Evolutionary conservation across 30 jellyfish, hydroid and myxozoan genomes (phyloP), one percentile per base, ranked within the genome.

Genomic region (Clytia hemisphaerica): DNA sequence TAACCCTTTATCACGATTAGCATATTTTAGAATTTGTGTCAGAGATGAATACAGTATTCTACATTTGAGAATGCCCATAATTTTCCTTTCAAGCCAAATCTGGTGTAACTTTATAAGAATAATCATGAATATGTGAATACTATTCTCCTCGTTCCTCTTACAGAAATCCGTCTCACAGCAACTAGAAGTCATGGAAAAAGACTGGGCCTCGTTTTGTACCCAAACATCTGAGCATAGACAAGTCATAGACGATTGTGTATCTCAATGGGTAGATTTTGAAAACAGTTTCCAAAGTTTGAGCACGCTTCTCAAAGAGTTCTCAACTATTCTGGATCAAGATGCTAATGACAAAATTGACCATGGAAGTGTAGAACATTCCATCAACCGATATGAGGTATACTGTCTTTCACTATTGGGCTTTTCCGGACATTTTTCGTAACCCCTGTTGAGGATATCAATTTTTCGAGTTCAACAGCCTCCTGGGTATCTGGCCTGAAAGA

Each of bases 211-310:
- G 12, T 57, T 57, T 21, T 57, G 70, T 57, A 1, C 70, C 30
- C 45, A 28, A n/a, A 45, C 30, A 22, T 38, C 26, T 21, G 70
- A 57, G 16, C 25, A 38, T 22, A 26, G 35, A 38, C 25, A 15
- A 22, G 7, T 57, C 16, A 21, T 83, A 0, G 92, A 83, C 25
- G 88, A 53, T 3, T 38, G 72, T 44, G 44, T 53, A 4, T 36
- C 45, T 31, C 58, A 51, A 51, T 83, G 94, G 91, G 57, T 53
- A 34, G 80, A 58, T 1, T 83, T 83, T 32, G 73, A 63, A 42
- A 42, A 54, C 3, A 74, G 49, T 15, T 49, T 47, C 27, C 68
- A 38, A 4, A 81, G 60, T 31, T 24, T 81, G 83, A 31, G 12
- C 2, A 12, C 49, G 26, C 44, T 50, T 72, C 33, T 71, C 31